phyloP scores from a whole-genome alignment of 2,113 vertebrate species.

The Sinocyclocheilus anophthalmus region DNA sequence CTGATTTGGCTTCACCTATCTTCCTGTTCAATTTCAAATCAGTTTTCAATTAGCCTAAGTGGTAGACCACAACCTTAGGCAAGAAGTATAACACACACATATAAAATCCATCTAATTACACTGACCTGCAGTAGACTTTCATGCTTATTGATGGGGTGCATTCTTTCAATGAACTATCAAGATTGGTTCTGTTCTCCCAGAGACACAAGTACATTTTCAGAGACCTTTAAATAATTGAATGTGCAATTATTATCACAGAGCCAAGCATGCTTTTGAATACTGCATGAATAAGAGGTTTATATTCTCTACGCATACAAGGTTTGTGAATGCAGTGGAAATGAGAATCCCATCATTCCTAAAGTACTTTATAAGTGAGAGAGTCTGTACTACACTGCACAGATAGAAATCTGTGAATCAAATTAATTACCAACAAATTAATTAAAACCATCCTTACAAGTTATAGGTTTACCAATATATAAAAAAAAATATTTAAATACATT shows the following conservation, averaged over 20 bases:
- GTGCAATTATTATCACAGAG: slow-evolving; percentile 38
- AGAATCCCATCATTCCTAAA: not conserved
- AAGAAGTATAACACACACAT: not conserved
- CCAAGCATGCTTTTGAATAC: slow-evolving; percentile 26
- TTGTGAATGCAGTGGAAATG: not conserved
- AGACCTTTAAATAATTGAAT: slow-evolving; percentile 47
- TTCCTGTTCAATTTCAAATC: not conserved
- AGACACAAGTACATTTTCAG: slow-evolving; percentile 22
- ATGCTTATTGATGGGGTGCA: not conserved
- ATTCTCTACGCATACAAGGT: slow-evolving; percentile 9
- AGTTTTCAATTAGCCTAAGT: not conserved
- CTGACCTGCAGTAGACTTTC: not conserved
- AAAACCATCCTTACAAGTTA: not conserved
- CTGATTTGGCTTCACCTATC: not conserved
- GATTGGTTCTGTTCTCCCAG: slow-evolving; percentile 12
- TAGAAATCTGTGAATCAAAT: not conserved
- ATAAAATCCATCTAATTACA: slow-evolving; percentile 13
- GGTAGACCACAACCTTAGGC: slow-evolving; percentile 4
- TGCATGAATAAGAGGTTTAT: slow-evolving; percentile 39
- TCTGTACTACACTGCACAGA: too few species aligned
- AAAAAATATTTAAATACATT: not conserved
- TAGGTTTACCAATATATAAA: not conserved
- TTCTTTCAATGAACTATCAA: not conserved
- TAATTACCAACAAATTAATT: not conserved
- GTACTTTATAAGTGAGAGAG: not conserved